Conservation (phyloP, 53 echinoderm and acorn worm genomes). For the Apostichopus leukothele region DNA sequence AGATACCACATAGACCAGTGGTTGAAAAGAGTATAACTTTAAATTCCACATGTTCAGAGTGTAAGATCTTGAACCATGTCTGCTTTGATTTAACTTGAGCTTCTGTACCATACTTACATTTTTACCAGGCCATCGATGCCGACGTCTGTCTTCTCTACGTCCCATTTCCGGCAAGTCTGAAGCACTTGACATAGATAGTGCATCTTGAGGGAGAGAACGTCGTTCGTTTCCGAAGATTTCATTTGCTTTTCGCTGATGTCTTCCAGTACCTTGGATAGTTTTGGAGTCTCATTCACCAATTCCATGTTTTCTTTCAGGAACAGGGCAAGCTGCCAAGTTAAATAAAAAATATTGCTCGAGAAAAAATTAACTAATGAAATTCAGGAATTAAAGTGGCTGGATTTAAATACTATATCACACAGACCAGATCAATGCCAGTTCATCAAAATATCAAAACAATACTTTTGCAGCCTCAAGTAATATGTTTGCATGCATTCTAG, state of each 20-base stretch:
- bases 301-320: constrained; percentile 65
- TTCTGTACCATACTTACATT: constrained; percentile 53
- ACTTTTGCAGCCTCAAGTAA: too few relatives aligned
- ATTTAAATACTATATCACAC: too few relatives aligned
- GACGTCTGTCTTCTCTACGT: constrained; percentile 68
- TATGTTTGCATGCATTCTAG: too few relatives aligned
- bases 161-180: constrained; percentile 77
- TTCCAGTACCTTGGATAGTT: constrained; percentile 75
- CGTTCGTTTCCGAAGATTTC: constrained; percentile 76
- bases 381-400: too few relatives aligned
- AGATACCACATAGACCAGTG: too few relatives aligned
- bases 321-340: constrained; percentile 59
- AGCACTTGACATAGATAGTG: constrained; percentile 80
- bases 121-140: constrained; percentile 71
- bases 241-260: constrained; percentile 88
- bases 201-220: constrained; percentile 89
- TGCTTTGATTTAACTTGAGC: not conserved
- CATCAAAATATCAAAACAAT: too few relatives aligned
- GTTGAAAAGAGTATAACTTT: too few relatives aligned
- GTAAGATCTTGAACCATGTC: not conserved
- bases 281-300: constrained; percentile 68
- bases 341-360: too few relatives aligned
- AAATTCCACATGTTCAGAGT: not conserved
- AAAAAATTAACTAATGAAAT: too few relatives aligned
- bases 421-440: too few relatives aligned